These are phyloP conservation scores for Carcharodon carcharias DNA, from an alignment of 2,797 vertebrate genomes.

Conservation along the genomic window DNA sequence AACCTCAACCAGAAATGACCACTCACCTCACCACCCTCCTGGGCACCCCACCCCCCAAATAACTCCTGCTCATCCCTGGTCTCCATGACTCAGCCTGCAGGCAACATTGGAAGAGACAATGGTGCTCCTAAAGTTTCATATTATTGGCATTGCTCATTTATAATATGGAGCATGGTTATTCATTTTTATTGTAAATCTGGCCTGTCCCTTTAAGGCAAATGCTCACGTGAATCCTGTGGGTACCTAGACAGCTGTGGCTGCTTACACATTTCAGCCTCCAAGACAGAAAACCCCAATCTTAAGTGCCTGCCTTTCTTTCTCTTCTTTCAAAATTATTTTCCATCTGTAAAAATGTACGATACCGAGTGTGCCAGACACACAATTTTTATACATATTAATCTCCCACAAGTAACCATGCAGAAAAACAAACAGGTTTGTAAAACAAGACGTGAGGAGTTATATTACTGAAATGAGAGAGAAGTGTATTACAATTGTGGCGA, in stretches of 20 bases:
- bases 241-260: too few species aligned
- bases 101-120: constrained; percentile 45
- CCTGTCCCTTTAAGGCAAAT: not conserved
- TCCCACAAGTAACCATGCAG: not conserved
- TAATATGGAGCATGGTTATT: not conserved
- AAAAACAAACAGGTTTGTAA: not conserved
- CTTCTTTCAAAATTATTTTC: not conserved
- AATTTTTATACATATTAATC: not conserved
- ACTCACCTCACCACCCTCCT: not conserved
- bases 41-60: too few species aligned
- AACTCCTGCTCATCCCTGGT: not conserved
- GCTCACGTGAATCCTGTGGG: not conserved
- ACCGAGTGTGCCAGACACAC: not conserved
- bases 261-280: not conserved
- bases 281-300: not conserved
- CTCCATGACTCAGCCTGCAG: constrained; percentile 40
- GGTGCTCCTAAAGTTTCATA: constrained; percentile 34
- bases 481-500: not conserved
- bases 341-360: not conserved
- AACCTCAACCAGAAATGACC: not conserved
- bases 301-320: not conserved
- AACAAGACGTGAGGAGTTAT: not conserved
- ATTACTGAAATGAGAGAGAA: not conserved
- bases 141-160: not conserved
- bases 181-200: not conserved